Percentiles rank a stretch among this genome's conserved stretches.
Conservation (phyloP, 2,113 vertebrate species). For the Microtus oregoni region DNA sequence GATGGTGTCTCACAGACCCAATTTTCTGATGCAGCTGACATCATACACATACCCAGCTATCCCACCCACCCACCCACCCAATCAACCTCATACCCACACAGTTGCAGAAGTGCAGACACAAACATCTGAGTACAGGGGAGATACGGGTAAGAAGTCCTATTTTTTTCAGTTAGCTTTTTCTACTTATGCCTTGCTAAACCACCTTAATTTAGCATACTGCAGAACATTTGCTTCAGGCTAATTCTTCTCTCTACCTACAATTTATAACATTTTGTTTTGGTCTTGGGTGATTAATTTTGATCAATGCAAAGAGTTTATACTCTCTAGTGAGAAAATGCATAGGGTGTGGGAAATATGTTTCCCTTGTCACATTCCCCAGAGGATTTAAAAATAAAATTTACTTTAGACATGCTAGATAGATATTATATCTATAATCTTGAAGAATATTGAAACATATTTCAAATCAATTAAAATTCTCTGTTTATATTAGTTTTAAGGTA, state of each 20-base stretch:
- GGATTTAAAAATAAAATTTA: constrained; percentile 53
- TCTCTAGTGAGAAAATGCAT: constrained; percentile 60
- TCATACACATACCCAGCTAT: background rate
- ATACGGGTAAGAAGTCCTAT: constrained; percentile 4
- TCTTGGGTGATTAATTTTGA: constrained; percentile 69
- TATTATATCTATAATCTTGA: background rate
- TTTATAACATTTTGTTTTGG: constrained; percentile 67
- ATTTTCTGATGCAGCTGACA: constrained; percentile 63
- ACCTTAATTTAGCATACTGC: constrained; percentile 49
- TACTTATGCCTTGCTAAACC: constrained; percentile 3
- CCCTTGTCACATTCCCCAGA: background rate
- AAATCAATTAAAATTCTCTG: constrained; percentile 21
- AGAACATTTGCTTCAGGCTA: constrained; percentile 54
- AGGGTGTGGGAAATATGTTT: constrained; percentile 9
- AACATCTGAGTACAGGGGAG: constrained; percentile 24
- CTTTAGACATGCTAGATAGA: background rate
- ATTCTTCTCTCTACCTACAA: constrained; percentile 69
- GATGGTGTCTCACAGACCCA: constrained; percentile 24
- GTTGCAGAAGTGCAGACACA: background rate
- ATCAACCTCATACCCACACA: background rate
- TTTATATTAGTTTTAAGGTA: constrained; percentile 9
- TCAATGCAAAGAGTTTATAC: constrained; percentile 49
- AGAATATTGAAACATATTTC: background rate
- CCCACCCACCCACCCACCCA: background rate
- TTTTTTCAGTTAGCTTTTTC: constrained; percentile 23